Percentiles rank a stretch among this genome's conserved stretches.
These are phyloP conservation scores for Hydrotaea diabolus DNA, from an alignment of 2,888 invertebrate genomes.

Conservation along the genomic window DNA sequence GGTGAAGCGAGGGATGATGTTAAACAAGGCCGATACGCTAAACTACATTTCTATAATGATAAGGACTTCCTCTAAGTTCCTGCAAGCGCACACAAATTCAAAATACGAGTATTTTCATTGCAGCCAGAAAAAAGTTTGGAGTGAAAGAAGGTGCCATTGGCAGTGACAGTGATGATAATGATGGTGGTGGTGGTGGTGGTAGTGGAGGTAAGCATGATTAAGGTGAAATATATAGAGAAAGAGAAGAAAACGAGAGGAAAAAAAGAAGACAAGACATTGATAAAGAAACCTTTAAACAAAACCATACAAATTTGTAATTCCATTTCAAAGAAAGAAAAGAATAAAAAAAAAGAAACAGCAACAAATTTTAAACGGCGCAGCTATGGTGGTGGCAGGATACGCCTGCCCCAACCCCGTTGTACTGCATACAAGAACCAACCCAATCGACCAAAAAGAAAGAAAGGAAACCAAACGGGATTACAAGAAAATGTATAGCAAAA, in stretches of 20 bases:
- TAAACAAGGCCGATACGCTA: slow-evolving; percentile 53
- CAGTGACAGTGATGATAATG: background rate
- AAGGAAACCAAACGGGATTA: slow-evolving; percentile 15
- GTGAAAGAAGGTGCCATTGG: slow-evolving; percentile 13
- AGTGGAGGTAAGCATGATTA: slow-evolving; percentile 55
- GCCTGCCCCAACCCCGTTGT: background rate
- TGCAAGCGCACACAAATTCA: slow-evolving; percentile 58
- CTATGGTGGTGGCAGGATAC: background rate
- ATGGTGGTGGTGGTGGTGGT: slow-evolving; percentile 38
- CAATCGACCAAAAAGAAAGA: background rate
- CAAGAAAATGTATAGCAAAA: slow-evolving; percentile 53
- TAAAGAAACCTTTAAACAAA: slow-evolving; percentile 48
- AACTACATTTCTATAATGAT: slow-evolving; percentile 77
- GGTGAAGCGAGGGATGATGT: background rate
- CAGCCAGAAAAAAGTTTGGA: slow-evolving; percentile 35
- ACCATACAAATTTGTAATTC: slow-evolving; percentile 16
- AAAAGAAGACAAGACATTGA: slow-evolving; percentile 59
- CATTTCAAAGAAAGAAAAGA: background rate
- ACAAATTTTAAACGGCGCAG: background rate
- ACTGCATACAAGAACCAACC: background rate
- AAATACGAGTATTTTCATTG: slow-evolving; percentile 15
- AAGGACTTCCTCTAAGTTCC: slow-evolving; percentile 73
- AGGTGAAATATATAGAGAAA: slow-evolving; percentile 40
- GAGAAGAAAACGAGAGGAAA: slow-evolving; percentile 36
- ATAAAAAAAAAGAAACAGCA: background rate